Conservation (phyloP, 2,888 invertebrate species). For the Drosophila fungiperda region DNA sequence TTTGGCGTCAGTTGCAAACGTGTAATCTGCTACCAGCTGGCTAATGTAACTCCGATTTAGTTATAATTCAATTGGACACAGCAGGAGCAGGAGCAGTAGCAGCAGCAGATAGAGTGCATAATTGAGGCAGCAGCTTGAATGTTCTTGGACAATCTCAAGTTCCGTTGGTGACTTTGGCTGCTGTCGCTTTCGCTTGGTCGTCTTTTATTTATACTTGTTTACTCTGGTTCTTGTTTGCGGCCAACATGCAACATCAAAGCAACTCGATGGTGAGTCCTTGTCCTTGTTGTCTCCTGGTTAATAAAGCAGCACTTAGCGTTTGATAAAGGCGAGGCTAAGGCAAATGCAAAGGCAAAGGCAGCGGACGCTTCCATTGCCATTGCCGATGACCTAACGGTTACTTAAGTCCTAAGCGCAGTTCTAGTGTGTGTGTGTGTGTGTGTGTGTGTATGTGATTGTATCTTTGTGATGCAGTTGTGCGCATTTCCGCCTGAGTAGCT, state of each 20-base stretch:
- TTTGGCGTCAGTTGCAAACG: constrained; percentile 21
- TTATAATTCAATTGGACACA: constrained; percentile 52
- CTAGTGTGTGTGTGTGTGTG: constrained; percentile 19
- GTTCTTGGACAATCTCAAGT: constrained; percentile 10
- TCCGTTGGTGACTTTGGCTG: background rate
- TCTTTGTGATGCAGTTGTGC: constrained; percentile 73
- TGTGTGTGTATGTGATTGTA: constrained; percentile 20
- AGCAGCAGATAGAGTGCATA: constrained; percentile 58
- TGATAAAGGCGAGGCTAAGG: constrained; percentile 47
- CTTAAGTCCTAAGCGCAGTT: constrained; percentile 48
- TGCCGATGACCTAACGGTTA: constrained; percentile 45
- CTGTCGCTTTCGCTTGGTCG: constrained; percentile 15
- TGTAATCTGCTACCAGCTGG: constrained; percentile 44
- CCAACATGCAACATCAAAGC: constrained; percentile 43
- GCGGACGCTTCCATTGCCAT: constrained; percentile 33
- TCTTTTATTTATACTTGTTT: constrained; percentile 37
- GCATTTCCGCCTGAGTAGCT: constrained; percentile 73
- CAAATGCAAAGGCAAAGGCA: constrained; percentile 33
- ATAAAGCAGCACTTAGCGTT: constrained; percentile 74
- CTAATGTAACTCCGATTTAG: constrained; percentile 50
- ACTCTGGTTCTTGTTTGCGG: constrained; percentile 41
- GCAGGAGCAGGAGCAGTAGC: constrained; percentile 36
- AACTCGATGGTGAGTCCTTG: constrained; percentile 28
- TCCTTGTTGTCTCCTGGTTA: constrained; percentile 54
- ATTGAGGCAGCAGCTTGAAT: constrained; percentile 39